Conservation (phyloP, 2,888 invertebrate species). For the Cerastis leucographa region DNA sequence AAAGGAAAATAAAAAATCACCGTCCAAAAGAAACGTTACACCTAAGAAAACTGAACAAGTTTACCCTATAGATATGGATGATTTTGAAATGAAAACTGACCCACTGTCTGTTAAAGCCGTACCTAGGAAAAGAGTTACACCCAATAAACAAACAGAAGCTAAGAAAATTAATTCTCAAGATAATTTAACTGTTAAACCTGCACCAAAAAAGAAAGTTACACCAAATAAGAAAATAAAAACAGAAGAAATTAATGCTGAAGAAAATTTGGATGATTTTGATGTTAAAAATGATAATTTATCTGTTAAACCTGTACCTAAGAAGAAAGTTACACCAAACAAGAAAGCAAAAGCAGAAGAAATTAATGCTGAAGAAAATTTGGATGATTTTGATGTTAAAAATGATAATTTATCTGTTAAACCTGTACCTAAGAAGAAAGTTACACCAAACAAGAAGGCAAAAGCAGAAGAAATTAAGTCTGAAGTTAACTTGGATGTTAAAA, state of each 20-base stretch:
- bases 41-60: slow-evolving; percentile 49
- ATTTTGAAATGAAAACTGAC: slow-evolving; percentile 56
- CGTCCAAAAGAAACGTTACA: slow-evolving; percentile 61
- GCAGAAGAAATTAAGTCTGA: not conserved
- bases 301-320: slow-evolving; percentile 43
- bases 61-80: slow-evolving; percentile 45
- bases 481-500: slow-evolving; percentile 52
- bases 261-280: slow-evolving; percentile 59
- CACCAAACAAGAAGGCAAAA: slow-evolving; percentile 24
- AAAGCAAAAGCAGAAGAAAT: slow-evolving; percentile 10
- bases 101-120: slow-evolving; percentile 36
- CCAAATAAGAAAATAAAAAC: slow-evolving; percentile 25
- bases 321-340: slow-evolving; percentile 41
- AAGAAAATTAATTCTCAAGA: slow-evolving; percentile 20
- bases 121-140: slow-evolving; percentile 48
- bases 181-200: slow-evolving; percentile 54
- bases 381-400: slow-evolving; percentile 56
- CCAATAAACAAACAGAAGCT: slow-evolving; percentile 47
- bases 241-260: slow-evolving; percentile 15
- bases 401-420: slow-evolving; percentile 39
- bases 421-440: slow-evolving; percentile 43
- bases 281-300: slow-evolving; percentile 37
- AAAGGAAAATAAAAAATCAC: slow-evolving; percentile 49
- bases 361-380: slow-evolving; percentile 41
- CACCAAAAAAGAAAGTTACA: slow-evolving; percentile 43